Evolutionary conservation across 1,140 invertebrate species (phyloP), one percentile per base, ranked within the genome.

Genomic region (Sitobion miscanthi): DNA sequence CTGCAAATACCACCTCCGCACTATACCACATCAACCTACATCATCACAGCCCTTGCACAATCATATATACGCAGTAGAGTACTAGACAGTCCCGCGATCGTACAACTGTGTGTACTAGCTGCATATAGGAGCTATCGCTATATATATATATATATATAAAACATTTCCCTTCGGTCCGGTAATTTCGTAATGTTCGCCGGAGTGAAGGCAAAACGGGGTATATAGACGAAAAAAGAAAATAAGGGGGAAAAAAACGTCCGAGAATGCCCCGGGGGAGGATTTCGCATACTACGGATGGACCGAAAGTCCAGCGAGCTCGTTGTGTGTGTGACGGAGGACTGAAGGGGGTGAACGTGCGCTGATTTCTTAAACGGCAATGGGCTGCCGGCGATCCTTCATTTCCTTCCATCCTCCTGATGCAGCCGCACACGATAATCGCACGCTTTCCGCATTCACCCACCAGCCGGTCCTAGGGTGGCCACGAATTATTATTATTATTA

Each of bases 381-480:
- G 45, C 54, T 30, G n/a, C 35, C 21, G 91, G 82, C 82, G 91
- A 93, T 93, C 91, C 82, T 93, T 93, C 91, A 93, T 93, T 83
- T 93, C 82, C 82, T 52, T 83, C 62, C 87, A n/a, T 69, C 30
- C 62, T 38, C 25, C 38, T 57, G 23, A 35, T 57, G 21, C 54
- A 30, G 25, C 38, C 88, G n/a, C 54, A 30, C 54, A 35, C 38
- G 89, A 35, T 90, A 90, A 69, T 69, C 89, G 89, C 57, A 9
- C 54, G 35, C 52, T 42, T 54, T 90, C 88, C 52, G 35, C 86
- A n/a, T n/a, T 23, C 47, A 17, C 87, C 30, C 87, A 23, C 54
- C 54, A 38, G 38, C 9, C 23, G 1, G 6, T 45, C 38, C 52
- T 7, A 54, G 38, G 87, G 17, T 21, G 23, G 87, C n/a, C 0